Evolutionary conservation across 2,797 vertebrate genomes (phyloP).

Genomic region (Rhynchotus rufescens): DNA sequence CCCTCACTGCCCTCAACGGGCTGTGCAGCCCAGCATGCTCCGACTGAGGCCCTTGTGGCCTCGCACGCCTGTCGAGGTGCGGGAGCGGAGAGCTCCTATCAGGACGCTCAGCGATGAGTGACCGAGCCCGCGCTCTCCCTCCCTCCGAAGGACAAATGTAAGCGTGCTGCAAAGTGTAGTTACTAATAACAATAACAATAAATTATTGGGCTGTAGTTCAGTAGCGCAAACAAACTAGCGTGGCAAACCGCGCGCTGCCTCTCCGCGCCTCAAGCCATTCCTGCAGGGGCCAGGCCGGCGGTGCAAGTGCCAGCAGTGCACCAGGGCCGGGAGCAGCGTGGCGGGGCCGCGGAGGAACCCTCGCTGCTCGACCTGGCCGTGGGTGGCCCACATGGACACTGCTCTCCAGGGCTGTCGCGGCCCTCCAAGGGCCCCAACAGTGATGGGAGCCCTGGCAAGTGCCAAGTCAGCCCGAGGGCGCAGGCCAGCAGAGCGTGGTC

Average conservation of each 20-base stretch:
- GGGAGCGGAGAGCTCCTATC: background rate
- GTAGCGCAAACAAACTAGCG: conserved; percentile 10
- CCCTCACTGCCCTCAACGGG: too few relatives aligned
- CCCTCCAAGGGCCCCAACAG: background rate
- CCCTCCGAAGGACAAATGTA: conserved; percentile 35
- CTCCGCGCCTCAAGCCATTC: background rate
- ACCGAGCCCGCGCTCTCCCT: background rate
- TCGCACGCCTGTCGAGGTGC: background rate
- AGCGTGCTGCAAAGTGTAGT: conserved; percentile 54
- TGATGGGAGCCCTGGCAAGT: background rate
- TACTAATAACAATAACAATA: conserved; percentile 59
- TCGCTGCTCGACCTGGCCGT: background rate
- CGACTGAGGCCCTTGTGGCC: background rate
- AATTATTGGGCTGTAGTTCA: conserved; percentile 24
- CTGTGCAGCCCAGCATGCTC: background rate
- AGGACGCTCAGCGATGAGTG: background rate
- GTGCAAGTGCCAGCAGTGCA: background rate
- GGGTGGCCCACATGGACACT: background rate
- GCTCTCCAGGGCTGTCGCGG: background rate
- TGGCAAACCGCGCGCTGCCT: background rate
- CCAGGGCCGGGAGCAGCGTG: background rate
- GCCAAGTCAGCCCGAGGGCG: background rate
- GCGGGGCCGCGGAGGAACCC: background rate
- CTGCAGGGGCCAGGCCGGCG: background rate
- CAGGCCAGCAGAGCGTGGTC: background rate